Base-by-base conservation (phyloP, 2,888 invertebrate genomes). In the Pandemis cinnamomeana region DNA sequence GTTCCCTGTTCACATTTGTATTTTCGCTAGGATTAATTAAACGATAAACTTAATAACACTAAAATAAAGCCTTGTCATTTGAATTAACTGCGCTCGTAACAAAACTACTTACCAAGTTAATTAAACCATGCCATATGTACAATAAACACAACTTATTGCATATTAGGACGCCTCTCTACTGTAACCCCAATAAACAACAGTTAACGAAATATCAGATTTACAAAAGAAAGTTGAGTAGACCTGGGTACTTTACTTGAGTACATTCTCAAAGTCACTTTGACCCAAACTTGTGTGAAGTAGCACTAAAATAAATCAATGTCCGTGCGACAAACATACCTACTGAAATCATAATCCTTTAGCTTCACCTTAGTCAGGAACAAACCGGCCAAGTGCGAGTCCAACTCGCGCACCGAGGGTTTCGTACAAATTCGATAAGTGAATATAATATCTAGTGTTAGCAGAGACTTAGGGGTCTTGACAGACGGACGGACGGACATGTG, bases 61-160 rank as follows among this genome's bases (percentile, higher is more conserved):
- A 15, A 55, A 55, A 55, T 55, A 55, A 20, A 55, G 55, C 55
- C 20, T 6, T 55, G 55, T 20, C 7, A 51, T 51, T 20, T 55
- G 55, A 55, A 55, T 55, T 55, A 55, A 55, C 2, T 20, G 20
- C 55, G 20, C 55, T 55, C 15, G 55, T 55, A 55, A 15, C 55
- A 8, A 55, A 55, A 55, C 55, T 55, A 42, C 62, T 15, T 62
- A 62, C n/a, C 42, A 41, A 62, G 62, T 15, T 44, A 44, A 62
- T 62, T 62, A 15, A 62, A n/a, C 62, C 1, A 15, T 10, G 11
- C 36, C 41, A 3, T 51, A 51, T n/a, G n/a, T 20, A 55, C 55
- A 55, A 55, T 55, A 55, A 55, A 55, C 42, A 44, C 41, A 10
- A 44, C 15, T 62, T 44, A 62, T 15, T 42, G 42, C 62, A 62